phyloP scores from a whole-genome alignment of 1,140 invertebrate species.

The Bombus waltoni region DNA sequence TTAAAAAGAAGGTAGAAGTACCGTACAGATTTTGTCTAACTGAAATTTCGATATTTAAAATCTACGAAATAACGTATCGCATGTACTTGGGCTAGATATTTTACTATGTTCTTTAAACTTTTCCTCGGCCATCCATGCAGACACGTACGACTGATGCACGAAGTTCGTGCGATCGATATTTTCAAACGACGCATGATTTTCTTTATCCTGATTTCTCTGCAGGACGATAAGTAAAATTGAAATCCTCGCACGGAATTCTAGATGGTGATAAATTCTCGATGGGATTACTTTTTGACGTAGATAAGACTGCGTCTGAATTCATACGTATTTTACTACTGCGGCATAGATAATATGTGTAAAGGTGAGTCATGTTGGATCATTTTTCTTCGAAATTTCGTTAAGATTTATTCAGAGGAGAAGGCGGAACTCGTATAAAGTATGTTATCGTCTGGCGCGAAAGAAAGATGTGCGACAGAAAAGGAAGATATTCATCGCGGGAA shows the following conservation, averaged over 20 bases:
- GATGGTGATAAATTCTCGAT: conserved; percentile 13
- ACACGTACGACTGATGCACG: not conserved
- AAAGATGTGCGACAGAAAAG: not conserved
- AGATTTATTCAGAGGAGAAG: conserved; percentile 3
- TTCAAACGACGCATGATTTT: not conserved
- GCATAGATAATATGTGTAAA: not conserved
- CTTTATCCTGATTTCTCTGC: not conserved
- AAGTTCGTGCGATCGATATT: not conserved
- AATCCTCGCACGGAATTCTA: not conserved
- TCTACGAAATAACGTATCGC: too few species aligned
- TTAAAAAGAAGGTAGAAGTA: not conserved
- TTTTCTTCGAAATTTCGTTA: not conserved
- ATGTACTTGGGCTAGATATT: too few species aligned
- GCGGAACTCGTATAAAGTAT: not conserved
- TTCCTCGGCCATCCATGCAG: too few species aligned
- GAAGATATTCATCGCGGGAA: too few species aligned
- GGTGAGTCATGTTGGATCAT: not conserved
- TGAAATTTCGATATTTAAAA: too few species aligned
- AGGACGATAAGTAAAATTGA: conserved; percentile 9
- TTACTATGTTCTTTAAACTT: too few species aligned
- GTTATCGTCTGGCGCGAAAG: not conserved
- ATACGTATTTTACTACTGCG: conserved; percentile 6
- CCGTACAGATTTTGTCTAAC: too few species aligned
- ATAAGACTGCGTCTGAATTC: conserved; percentile 23
- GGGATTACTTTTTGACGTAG: conserved; percentile 25